Conservation (phyloP, 2,797 vertebrate species). For the Melanotaenia boesemani region DNA sequence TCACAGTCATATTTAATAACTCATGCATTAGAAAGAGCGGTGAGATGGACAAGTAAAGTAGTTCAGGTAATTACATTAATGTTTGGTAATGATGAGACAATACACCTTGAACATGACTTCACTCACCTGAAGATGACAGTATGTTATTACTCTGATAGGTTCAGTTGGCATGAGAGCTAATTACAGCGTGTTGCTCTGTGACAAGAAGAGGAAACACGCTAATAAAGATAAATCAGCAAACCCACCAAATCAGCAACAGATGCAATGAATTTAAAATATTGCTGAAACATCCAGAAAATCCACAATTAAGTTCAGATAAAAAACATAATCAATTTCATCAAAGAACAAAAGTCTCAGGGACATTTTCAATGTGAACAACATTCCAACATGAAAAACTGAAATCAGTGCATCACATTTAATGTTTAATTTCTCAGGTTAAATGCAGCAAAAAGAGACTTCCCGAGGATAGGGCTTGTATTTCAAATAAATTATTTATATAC, state of each 20-base stretch:
- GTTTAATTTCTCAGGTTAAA: neutral
- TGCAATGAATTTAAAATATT: too few relatives aligned
- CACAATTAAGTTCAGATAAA: neutral
- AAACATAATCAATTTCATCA: neutral
- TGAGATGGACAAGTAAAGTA: too few relatives aligned
- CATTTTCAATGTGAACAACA: neutral
- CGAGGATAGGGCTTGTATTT: conserved; percentile 37
- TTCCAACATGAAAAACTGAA: neutral
- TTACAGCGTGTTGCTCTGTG: neutral
- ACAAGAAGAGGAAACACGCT: neutral
- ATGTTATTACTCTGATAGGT: too few relatives aligned
- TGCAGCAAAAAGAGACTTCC: conserved; percentile 5
- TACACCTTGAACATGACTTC: too few relatives aligned
- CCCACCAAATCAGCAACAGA: too few relatives aligned
- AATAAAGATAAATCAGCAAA: neutral
- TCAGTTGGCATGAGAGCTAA: neutral
- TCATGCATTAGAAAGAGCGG: too few relatives aligned
- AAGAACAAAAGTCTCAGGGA: neutral
- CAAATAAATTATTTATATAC: conserved; percentile 30
- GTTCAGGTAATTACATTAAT: too few relatives aligned
- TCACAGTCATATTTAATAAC: too few relatives aligned
- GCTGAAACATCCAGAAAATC: neutral
- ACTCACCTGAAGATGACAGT: too few relatives aligned
- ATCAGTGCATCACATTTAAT: neutral
- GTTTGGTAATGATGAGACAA: too few relatives aligned